A percentile compares a stretch with the other conserved stretches of the same genome.
phyloP scores from a whole-genome alignment of 1,140 invertebrate genomes.

The Episyrphus balteatus region DNA sequence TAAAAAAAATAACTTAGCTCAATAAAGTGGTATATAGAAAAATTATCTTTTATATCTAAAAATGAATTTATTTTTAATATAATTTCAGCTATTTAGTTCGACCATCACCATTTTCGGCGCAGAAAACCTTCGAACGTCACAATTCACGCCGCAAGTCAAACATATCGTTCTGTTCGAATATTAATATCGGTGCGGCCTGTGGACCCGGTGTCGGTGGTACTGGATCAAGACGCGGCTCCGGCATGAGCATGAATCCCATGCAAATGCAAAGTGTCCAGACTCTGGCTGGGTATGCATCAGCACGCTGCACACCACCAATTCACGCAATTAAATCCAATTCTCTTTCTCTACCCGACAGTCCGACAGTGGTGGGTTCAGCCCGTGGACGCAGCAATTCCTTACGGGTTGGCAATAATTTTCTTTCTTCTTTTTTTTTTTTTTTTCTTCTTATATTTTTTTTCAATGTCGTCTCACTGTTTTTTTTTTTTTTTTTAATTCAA shows the following conservation, averaged over 20 bases:
- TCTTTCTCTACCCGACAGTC: conserved; percentile 75
- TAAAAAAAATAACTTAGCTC: too few species aligned
- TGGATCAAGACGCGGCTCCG: conserved; percentile 46
- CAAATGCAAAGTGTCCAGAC: conserved; percentile 41
- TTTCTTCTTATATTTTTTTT: neutral
- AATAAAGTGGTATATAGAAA: too few species aligned
- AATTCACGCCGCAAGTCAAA: conserved; percentile 82
- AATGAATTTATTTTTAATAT: conserved; percentile 1
- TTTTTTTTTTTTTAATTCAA: conserved; percentile 1
- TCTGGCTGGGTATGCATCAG: conserved; percentile 50
- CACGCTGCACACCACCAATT: conserved; percentile 57
- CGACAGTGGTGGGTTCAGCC: conserved; percentile 61
- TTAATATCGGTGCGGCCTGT: conserved; percentile 51
- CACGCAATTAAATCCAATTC: conserved; percentile 73
- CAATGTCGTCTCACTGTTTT: conserved; percentile 1
- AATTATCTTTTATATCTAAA: too few species aligned
- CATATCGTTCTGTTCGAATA: conserved; percentile 76
- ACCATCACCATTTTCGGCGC: conserved; percentile 82
- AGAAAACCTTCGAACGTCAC: conserved; percentile 86
- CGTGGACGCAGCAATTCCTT: conserved; percentile 75
- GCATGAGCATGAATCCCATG: conserved; percentile 38
- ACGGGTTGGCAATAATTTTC: conserved; percentile 45
- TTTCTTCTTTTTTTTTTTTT: conserved; percentile 1
- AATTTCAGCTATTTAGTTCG: conserved; percentile 69
- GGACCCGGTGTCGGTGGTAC: conserved; percentile 34